Conservation (phyloP, 2,797 vertebrate species). For the Myripristis murdjan region DNA sequence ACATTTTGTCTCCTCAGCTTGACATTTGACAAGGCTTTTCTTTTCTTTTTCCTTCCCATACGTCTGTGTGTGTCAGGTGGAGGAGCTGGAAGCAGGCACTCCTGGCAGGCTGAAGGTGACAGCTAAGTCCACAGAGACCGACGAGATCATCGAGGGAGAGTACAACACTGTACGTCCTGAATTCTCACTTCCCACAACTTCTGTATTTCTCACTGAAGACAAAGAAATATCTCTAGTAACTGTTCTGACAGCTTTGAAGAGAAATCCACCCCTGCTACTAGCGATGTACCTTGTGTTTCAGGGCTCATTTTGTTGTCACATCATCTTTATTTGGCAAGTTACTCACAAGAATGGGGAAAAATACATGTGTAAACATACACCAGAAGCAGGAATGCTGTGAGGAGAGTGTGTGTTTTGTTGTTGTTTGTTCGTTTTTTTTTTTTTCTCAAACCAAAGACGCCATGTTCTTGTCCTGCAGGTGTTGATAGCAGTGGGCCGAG, state of each 20-base stretch:
- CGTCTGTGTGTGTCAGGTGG: constrained; percentile 83
- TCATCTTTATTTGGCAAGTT: no score
- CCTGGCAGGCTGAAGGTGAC: constrained; percentile 94
- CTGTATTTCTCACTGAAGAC: neutral
- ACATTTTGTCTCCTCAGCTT: neutral
- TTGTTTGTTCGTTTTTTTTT: no score
- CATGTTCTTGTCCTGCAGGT: constrained; percentile 82
- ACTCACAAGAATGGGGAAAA: no score
- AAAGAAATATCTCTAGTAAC: neutral
- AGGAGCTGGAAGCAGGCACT: constrained; percentile 91
- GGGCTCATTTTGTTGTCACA: no score
- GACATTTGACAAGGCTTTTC: neutral
- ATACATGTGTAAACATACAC: neutral
- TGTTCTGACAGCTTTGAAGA: neutral
- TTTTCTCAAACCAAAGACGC: neutral
- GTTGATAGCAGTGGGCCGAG: constrained; percentile 93
- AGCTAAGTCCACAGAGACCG: constrained; percentile 90
- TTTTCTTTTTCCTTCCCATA: neutral
- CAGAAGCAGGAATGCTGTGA: neutral
- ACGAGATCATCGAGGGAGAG: constrained; percentile 87
- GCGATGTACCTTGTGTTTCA: no score
- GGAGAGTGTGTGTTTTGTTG: neutral
- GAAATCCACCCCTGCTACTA: no score
- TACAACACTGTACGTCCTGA: constrained; percentile 92
- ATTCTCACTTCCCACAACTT: neutral